Conservation (phyloP, 2,113 vertebrate genomes). For the Kryptolebias marmoratus region DNA sequence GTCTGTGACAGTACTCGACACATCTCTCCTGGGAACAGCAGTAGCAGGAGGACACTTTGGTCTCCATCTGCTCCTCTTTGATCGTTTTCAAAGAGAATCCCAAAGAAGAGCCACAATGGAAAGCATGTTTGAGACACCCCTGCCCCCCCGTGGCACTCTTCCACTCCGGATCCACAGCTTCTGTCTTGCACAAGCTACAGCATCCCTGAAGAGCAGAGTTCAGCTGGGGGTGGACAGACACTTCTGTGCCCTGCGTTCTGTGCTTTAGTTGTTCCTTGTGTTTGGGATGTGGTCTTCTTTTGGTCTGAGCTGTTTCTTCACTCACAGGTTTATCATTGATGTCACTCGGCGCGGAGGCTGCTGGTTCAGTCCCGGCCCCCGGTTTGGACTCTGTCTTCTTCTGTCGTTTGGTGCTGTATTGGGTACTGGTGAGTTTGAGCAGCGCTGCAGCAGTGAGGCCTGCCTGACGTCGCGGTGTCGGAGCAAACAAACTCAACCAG, state of each 20-base stretch:
- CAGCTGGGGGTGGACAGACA: constrained; percentile 48
- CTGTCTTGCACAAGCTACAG: constrained; percentile 85
- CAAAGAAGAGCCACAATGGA: constrained; percentile 69
- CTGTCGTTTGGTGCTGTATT: constrained; percentile 78
- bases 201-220: constrained; percentile 70
- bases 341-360: constrained; percentile 75
- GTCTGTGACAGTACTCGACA: constrained; percentile 87
- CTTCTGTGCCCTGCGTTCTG: constrained; percentile 60
- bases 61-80: constrained; percentile 82
- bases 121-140: constrained; percentile 64
- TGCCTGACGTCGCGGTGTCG: constrained; percentile 92
- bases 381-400: constrained; percentile 75
- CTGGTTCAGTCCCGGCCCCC: constrained; percentile 61
- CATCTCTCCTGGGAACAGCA: constrained; percentile 86
- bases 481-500: constrained; percentile 77
- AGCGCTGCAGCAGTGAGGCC: constrained; percentile 94
- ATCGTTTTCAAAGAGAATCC: constrained; percentile 79
- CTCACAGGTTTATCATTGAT: constrained; percentile 60
- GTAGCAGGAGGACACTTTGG: constrained; percentile 81
- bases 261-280: constrained; percentile 67
- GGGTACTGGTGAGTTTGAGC: constrained; percentile 89
- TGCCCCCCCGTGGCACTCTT: constrained; percentile 60
- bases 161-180: constrained; percentile 69
- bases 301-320: constrained; percentile 65
- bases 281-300: constrained; percentile 57